Conservation (phyloP, 2,797 vertebrate species). For the Anguilla pacifica region DNA sequence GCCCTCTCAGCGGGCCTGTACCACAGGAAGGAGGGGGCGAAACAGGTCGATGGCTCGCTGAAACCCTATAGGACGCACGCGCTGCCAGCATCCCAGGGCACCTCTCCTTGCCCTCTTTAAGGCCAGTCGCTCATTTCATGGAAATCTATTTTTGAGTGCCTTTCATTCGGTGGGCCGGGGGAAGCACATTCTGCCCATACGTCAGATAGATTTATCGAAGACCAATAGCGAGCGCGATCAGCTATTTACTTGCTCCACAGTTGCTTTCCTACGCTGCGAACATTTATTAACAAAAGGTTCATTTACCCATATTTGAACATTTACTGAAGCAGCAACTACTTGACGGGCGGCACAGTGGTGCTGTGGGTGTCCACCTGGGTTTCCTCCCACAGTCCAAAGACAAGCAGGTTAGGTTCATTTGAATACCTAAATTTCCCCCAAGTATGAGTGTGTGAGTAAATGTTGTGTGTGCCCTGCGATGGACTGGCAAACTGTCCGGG, state of each 20-base stretch:
- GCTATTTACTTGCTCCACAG: background rate
- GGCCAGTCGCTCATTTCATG: slow-evolving; percentile 6
- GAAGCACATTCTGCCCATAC: background rate
- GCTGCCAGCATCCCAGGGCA: slow-evolving; percentile 25
- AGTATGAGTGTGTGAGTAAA: too few relatives aligned
- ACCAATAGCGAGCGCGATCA: background rate
- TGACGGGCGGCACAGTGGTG: too few relatives aligned
- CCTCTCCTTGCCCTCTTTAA: slow-evolving; percentile 42
- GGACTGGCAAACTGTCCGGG: too few relatives aligned
- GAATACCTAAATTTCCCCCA: too few relatives aligned
- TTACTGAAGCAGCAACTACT: background rate
- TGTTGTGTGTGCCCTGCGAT: too few relatives aligned
- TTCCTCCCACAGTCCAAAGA: too few relatives aligned
- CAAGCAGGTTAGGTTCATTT: too few relatives aligned
- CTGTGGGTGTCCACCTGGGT: too few relatives aligned
- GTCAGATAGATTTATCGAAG: background rate
- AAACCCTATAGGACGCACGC: slow-evolving; percentile 56
- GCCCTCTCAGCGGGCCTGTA: slow-evolving; percentile 70
- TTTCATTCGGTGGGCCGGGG: background rate
- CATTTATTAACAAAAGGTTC: background rate
- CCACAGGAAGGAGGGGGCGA: slow-evolving; percentile 61
- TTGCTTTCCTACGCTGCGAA: background rate
- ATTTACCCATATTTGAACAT: background rate
- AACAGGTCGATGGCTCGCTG: slow-evolving; percentile 48
- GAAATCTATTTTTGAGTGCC: background rate